Base-by-base conservation (phyloP, 2,888 invertebrate genomes). In the Eucriotettix oculatus region DNA sequence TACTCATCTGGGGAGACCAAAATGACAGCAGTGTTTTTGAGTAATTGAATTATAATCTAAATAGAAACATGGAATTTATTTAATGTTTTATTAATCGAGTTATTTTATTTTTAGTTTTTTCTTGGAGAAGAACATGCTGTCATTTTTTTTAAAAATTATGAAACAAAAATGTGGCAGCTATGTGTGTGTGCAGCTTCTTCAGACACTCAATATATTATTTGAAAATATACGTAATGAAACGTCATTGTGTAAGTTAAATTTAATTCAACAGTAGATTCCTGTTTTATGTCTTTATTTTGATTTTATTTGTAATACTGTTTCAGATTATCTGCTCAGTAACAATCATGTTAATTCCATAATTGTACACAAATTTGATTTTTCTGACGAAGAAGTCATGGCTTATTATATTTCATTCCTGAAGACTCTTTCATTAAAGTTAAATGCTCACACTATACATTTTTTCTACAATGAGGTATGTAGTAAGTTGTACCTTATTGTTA, bases 261-360 rank as follows among this genome's bases (percentile, higher is more conserved):
- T 56, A 11, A 29, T 29, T 29, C 7, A 29, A 29, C 2, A 5
- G 7, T 7, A 29, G 2, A 5, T 29, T 29, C 29, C 3, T 29
- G 7, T 29, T 7, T 29, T 29, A 29, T 29, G 2, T 2, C 7
- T 29, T 29, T 29, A 29, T 29, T 29, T 29, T 29, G 29, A 29
- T 29, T 29, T 48, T 7, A 16, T 54, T 54, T 60, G 10, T 29
- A n/a, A 56, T 14, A 17, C 40, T 63, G 62, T 84, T 84, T 63
- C 78, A 97, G 99, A 99, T 85, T 99, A 98, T 75, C 79, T 99
- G 60, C 79, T 99, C 60, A 98, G 98, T 71, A 99, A 99, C 76
- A 99, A 99, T 74, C 98, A 99, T 77, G 97, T 99, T 52, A 99
- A 99, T 76, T 95, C 94, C 57, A 99, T 99, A 71, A 99, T 99